Evolutionary conservation across 2,888 invertebrate genomes (phyloP), one percentile per base, ranked within the genome.

Genomic region (Aspidiotus destructor): DNA sequence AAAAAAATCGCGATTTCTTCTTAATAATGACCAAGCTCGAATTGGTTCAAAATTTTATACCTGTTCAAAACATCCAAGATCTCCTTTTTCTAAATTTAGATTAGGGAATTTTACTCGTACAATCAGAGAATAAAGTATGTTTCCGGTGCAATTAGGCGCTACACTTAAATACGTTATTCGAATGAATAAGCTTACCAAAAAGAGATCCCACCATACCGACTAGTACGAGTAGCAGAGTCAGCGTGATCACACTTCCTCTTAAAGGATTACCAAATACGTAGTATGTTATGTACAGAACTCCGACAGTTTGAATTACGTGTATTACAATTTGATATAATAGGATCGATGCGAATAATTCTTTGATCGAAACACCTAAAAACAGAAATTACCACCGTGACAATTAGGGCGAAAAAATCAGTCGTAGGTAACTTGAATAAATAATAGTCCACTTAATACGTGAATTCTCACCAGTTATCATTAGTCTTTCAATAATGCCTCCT

Each of bases 401-500:
- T 28, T 28, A 28, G 5, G 5, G 5, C 1, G 6, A 13, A n/a
- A 48, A 48, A 48, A 11, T 3, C 2, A 48, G 48, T 48, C n/a
- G n/a, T 13, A 48, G 48, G 11, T 13, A 48, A 11, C 48, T 48
- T 11, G 3, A 48, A 48, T 13, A 13, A 13, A 48, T 48, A 13
- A 11, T 3, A 48, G 48, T 3, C 48, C 2, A 48, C 48, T 48
- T 48, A 3, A 48, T 48, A 13, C 6, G 10, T 3, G 48, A 28
- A 48, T 11, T 48, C 58, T 28, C 69, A 74, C 74, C 74, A 71
- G 74, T 74, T 40, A 73, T 74, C 73, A 75, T 73, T 67, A 73
- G 72, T 54, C 75, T 69, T 67, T 74, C 75, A 68, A 75, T 70
- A 40, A 74, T 73, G 42, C 75, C 75, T 41, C 73, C 74, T 70